Base-by-base conservation (phyloP, 1,140 invertebrate genomes). In the Ostrea edulis region DNA sequence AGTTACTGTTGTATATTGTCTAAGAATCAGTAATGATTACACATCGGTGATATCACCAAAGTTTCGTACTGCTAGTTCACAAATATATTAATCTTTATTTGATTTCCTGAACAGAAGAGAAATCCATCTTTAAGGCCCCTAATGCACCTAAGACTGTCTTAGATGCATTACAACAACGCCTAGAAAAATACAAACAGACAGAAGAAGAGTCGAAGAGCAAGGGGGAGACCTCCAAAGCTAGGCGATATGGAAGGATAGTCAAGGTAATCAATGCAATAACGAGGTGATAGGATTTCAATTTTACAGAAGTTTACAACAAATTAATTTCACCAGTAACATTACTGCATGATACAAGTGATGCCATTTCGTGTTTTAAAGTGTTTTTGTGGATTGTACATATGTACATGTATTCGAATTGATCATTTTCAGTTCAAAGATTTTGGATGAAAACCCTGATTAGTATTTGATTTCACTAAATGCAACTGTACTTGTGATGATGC, bases 161-260 rank as follows among this genome's bases (percentile, higher is more conserved):
- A 87, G 97, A 98, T 93, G 98, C 97, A 8, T 94, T 99, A 8
- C 96, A 97, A 92, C 97, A 98, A 94, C 96, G 98, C 86, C 95
- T 98, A 2, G 96, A 96, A 25, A 97, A 98, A 94, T 99, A 98
- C 94, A 93, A 95, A 88, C 92, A 93, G 51, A 92, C 95, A 58
- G 97, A 97, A 93, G 95, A 96, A 44, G 96, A 96, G 86, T 97
- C 98, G 0, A 97, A 97, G 91, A 86, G 86, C 17, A 97, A 97
- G 90, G 96, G 96, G 5, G 98, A 99, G 93, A 95, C 96, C 0
- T 97, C 97, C 35, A 99, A 99, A 95, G 97, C 96, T 0, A 95
- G 98, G 89, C 96, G 98, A 90, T 97, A 98, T 95, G 97, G 97
- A 0, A 96, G 98, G 87, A 98, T 99, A 93, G 97, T 98, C 29